Base-by-base conservation (phyloP, 92 coral and sea anemone genomes). In the Porites lobata region DNA sequence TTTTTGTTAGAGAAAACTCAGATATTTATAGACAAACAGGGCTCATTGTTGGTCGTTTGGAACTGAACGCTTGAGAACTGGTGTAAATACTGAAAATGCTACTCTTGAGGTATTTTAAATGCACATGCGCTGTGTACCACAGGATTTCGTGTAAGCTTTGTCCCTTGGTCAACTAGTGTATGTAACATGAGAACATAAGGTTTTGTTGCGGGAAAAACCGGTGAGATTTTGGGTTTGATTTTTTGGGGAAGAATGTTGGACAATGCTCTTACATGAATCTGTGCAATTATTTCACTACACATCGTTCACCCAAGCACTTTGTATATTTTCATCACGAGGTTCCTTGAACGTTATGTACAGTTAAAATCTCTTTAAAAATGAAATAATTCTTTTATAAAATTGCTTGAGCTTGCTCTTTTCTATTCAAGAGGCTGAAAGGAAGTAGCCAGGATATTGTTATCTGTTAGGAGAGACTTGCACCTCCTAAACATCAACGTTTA, bases 1-100 rank as follows among this genome's bases (percentile, higher is more conserved):
- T 90, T 90, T 90, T 90, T 90, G 86, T 88, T 81, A 80, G 91
- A 90, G 88, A 81, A 75, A 76, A 83, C 91, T 86, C 90, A 84
- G 76, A 90, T 90, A 90, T 90, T 90, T 90, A 90, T 90, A 90
- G 93, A 73, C 93, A 80, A 81, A 90, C 80, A 84, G 75, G 87
- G 87, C 81, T 84, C 87, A 54, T 57, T 84, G 72, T 84, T 84
- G 80, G 87, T 84, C 21, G 38, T 47, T 20, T 84, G 87, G 87
- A 84, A 84, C 87, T 84, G 17, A 75, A 73, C 77, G 81, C 87
- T 63, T 61, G 63, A 84, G 80, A 73, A 65, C 80, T 84, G 87
- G 65, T 84, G 87, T 84, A 84, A 84, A 84, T 84, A 84, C 87
- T 84, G 20, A 62, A 70, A 51, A 68, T 51, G 29, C 72, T 74